Conservation (phyloP, 2,797 vertebrate genomes). For the Schizopygopsis pylzovi region DNA sequence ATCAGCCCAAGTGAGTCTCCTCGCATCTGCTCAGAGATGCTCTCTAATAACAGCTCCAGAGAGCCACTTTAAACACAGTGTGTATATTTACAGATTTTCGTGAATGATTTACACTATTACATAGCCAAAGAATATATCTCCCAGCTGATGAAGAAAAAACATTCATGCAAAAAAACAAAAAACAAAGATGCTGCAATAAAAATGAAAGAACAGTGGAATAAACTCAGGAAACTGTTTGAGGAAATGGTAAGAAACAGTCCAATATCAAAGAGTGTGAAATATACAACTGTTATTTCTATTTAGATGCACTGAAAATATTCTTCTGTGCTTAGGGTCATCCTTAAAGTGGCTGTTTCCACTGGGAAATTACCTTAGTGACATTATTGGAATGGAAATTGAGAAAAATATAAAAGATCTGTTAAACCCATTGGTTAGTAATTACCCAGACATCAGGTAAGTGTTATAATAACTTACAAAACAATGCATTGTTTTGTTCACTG, state of each 20-base stretch:
- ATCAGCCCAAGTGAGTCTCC: constrained; percentile 50
- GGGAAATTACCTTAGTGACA: constrained; percentile 47
- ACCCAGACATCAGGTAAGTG: constrained; percentile 57
- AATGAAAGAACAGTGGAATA: constrained; percentile 72
- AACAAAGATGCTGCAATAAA: constrained; percentile 67
- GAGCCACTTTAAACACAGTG: background rate
- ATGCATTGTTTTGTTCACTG: background rate
- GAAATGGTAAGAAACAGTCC: constrained; percentile 70
- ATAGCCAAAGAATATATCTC: constrained; percentile 76
- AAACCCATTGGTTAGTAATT: constrained; percentile 47
- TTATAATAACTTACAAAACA: background rate
- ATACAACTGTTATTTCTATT: background rate
- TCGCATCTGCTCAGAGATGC: background rate
- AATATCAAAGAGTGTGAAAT: background rate
- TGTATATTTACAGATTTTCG: constrained; percentile 68
- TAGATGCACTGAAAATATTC: constrained; percentile 2
- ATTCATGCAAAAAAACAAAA: constrained; percentile 62
- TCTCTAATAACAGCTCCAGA: background rate
- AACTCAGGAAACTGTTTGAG: constrained; percentile 64
- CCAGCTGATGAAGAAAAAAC: constrained; percentile 69
- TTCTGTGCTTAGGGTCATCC: constrained; percentile 43
- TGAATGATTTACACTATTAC: constrained; percentile 70
- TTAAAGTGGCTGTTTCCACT: constrained; percentile 55
- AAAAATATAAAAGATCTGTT: constrained; percentile 53
- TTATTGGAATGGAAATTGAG: constrained; percentile 49